A percentile compares a stretch with the other conserved stretches of the same genome.
Evolutionary conservation across 2,113 vertebrate species (phyloP).

Genomic region (Nothoprocta perdicaria): DNA sequence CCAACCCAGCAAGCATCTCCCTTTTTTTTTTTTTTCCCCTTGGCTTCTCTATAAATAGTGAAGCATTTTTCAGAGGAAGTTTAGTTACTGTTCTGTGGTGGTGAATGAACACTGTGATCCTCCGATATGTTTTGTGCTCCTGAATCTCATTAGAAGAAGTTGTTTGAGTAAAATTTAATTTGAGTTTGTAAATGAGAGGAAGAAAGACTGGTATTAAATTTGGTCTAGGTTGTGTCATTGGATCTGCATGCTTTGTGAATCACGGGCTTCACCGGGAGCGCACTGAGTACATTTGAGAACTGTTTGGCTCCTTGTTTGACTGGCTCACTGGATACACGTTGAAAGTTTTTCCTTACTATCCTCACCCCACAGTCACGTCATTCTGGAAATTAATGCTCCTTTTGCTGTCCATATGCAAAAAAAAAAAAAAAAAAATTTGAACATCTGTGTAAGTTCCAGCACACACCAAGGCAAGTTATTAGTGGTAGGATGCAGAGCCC

Average conservation of each 20-base stretch:
- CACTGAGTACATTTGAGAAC: conserved; percentile 19
- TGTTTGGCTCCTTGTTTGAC: conserved; percentile 26
- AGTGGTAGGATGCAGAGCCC: conserved; percentile 65
- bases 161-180: conserved; percentile 44
- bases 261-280: not conserved
- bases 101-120: conserved; percentile 36
- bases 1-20: not conserved
- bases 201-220: conserved; percentile 5
- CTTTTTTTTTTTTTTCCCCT: not conserved
- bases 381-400: conserved; percentile 65
- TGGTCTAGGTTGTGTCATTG: conserved; percentile 13
- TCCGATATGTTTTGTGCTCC: not conserved
- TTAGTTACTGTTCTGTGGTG: conserved; percentile 55
- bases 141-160: conserved; percentile 6
- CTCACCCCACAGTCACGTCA: conserved; percentile 33
- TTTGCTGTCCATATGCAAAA: conserved; percentile 70
- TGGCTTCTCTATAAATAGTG: conserved; percentile 61
- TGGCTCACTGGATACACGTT: conserved; percentile 27
- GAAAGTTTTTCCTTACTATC: conserved; percentile 37
- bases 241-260: not conserved
- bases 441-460: conserved; percentile 68
- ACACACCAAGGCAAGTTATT: conserved; percentile 57
- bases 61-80: conserved; percentile 48
- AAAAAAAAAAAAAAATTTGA: conserved; percentile 35
- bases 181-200: not conserved